Conservation (phyloP, 2,888 invertebrate genomes). For the Spodoptera exigua region DNA sequence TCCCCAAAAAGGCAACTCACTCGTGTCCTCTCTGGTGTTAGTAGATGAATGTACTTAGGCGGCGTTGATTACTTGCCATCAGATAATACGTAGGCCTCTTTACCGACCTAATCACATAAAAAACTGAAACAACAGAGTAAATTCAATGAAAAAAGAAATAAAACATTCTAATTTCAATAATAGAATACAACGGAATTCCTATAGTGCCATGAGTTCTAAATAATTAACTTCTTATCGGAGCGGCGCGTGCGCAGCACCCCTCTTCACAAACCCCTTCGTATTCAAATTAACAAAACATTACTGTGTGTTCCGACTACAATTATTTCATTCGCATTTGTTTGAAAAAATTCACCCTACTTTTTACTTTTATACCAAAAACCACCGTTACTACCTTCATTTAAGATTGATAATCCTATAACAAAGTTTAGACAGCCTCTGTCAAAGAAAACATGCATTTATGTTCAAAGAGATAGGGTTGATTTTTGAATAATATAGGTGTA, state of each 20-base stretch:
- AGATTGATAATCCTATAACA: constrained; percentile 39
- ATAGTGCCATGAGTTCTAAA: constrained; percentile 80
- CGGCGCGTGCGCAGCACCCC: constrained; percentile 84
- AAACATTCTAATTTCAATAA: constrained; percentile 64
- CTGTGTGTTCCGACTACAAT: constrained; percentile 82
- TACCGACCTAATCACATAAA: not conserved
- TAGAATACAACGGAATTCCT: constrained; percentile 78
- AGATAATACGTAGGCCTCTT: not conserved
- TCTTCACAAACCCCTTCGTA: constrained; percentile 77
- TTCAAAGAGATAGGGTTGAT: constrained; percentile 8
- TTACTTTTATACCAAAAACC: not conserved
- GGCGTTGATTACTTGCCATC: no score
- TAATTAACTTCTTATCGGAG: constrained; percentile 86
- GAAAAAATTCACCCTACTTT: constrained; percentile 58
- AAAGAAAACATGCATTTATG: constrained; percentile 50
- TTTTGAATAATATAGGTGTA: constrained; percentile 26
- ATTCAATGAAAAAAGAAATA: constrained; percentile 28
- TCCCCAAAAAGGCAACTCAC: no score
- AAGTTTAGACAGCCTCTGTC: constrained; percentile 10
- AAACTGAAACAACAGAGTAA: constrained; percentile 34
- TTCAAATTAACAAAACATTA: constrained; percentile 89
- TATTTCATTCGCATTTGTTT: constrained; percentile 74
- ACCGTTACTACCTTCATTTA: rapidly evolving
- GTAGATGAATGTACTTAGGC: no score
- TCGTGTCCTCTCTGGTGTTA: no score